A percentile compares a stretch with the other conserved stretches of the same genome.
These are phyloP conservation scores for Elgaria multicarinata DNA, from an alignment of 2,113 vertebrate genomes.

Conservation along the genomic window DNA sequence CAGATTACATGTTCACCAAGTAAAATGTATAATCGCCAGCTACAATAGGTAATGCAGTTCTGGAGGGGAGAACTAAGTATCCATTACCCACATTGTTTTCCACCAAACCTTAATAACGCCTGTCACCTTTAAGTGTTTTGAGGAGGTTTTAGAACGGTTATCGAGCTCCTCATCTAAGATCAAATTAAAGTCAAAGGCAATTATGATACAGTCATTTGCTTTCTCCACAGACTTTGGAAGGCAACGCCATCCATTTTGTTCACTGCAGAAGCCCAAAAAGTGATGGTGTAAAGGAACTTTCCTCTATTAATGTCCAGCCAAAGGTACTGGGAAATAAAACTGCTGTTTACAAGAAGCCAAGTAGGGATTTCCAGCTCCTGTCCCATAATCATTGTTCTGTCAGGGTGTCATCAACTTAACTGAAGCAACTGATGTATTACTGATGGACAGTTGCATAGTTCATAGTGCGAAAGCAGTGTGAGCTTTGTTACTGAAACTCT, in stretches of 20 bases:
- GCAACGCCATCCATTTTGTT: constrained; percentile 32
- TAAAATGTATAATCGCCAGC: constrained; percentile 24
- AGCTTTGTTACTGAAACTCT: not conserved
- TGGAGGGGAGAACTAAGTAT: constrained; percentile 32
- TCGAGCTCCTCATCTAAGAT: constrained; percentile 34
- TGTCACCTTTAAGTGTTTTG: constrained; percentile 36
- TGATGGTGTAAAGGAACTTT: not conserved
- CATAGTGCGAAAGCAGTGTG: too few relatives aligned
- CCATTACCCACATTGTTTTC: constrained; percentile 31
- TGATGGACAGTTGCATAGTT: not conserved
- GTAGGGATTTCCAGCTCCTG: not conserved
- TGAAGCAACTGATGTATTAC: not conserved
- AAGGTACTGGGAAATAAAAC: not conserved
- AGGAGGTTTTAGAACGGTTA: constrained; percentile 36
- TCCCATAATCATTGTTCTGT: not conserved
- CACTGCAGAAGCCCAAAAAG: not conserved
- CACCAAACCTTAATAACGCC: constrained; percentile 24
- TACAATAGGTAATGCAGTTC: not conserved
- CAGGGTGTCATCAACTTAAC: not conserved
- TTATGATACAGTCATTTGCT: constrained; percentile 38
- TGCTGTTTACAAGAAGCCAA: not conserved
- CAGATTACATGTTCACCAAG: constrained; percentile 1
- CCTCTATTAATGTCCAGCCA: not conserved
- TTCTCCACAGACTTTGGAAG: constrained; percentile 21
- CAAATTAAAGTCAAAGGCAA: constrained; percentile 52